Evolutionary conservation across 2,888 invertebrate species (phyloP), one percentile per base, ranked within the genome.

Genomic region (Odontomyia ornata): DNA sequence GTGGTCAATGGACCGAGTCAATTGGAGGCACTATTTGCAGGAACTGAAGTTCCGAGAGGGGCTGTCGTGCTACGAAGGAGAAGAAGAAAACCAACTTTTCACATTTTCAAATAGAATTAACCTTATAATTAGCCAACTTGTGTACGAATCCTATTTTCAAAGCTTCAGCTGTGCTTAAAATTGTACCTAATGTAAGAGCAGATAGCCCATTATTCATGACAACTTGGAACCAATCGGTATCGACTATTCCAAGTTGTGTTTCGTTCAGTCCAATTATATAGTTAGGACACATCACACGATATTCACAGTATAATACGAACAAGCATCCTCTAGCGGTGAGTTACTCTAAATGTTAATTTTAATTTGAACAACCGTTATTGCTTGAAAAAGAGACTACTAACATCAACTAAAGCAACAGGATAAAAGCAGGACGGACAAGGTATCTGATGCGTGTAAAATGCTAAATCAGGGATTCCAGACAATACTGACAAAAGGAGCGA

Each of bases 261-360:
- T 97, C 97, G 83, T 96, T 96, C 0, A 97, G 87, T 0, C 96
- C 97, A 76, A 96, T 96, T 13, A 90, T 91, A 82, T 88, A 93
- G 80, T 94, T 93, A 0, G 93, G 93, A n/a, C 92, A 89, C 92
- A 96, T 95, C 0, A 93, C 91, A 79, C 96, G 89, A 85, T 96
- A 95, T 86, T 97, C 96, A 83, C 95, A 95, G 43, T 91, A 90
- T 83, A 93, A 87, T 0, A 96, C 89, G 13, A 96, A 81, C 0
- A 96, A 86, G 82, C 96, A 96, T 0, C 96, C 96, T 2, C 95
- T 95, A 25, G 94, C 95, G 94, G 94, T 0, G 93, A 88, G 82
- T 95, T 94, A 2, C 95, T 95, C 94, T 94, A 82, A 11, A 76
- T 62, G 36, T 11, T n/a, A 23, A 77, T 46, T 52, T 69, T 27